Evolutionary conservation across 2,888 invertebrate species (phyloP).

Genomic region (Eupithecia subfuscata): DNA sequence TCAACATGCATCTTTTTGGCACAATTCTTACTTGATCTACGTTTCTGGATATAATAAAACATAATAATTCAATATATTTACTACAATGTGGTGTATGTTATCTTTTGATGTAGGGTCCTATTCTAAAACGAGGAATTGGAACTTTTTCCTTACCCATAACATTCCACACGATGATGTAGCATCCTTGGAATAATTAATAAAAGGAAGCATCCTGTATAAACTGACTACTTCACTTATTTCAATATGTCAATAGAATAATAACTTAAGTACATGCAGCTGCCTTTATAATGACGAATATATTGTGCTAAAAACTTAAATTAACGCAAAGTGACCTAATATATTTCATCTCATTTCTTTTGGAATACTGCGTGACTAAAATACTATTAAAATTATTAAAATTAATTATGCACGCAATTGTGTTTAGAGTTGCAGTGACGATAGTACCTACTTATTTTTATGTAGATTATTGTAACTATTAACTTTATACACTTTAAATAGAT

Average conservation of each 20-base stretch:
- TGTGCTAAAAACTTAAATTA: conserved; percentile 29
- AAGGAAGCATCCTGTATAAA: not conserved
- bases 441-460: not conserved
- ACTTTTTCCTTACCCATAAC: not conserved
- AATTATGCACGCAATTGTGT: not conserved
- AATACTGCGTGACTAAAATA: conserved; percentile 29
- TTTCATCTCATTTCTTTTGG: conserved; percentile 22
- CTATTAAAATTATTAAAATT: not conserved
- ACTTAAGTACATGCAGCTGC: conserved; percentile 48
- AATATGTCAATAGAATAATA: conserved; percentile 16
- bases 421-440: conserved; percentile 28
- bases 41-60: not conserved
- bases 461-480: not conserved
- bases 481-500: not conserved
- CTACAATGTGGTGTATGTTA: not conserved
- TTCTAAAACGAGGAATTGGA: not conserved
- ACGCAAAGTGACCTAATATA: conserved; percentile 15
- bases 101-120: not conserved
- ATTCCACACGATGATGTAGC: not conserved
- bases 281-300: conserved; percentile 29
- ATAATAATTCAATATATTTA: not conserved
- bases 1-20: conserved; percentile 35
- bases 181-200: not conserved
- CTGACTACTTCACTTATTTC: conserved; percentile 6
- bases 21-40: conserved; percentile 25